Evolutionary conservation across 2,888 invertebrate species (phyloP), one percentile per base, ranked within the genome.

Genomic region (Phragmatobia fuliginosa): DNA sequence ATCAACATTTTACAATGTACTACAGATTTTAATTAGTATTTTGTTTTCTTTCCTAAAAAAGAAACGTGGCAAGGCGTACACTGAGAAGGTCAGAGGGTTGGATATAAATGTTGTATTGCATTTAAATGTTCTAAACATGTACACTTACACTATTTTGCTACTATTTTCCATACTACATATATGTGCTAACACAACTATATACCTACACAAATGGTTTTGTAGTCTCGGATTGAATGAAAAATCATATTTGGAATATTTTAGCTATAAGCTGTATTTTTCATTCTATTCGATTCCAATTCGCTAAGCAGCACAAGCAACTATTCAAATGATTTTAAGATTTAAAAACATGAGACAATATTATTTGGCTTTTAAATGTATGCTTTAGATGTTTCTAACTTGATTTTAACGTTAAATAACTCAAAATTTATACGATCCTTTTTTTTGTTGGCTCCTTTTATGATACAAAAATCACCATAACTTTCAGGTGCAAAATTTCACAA

Each of bases 21-120:
- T 41, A 67, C 60, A 64, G 32, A 63, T 74, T 75, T 73, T 77
- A 80, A 84, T 77, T 66, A 68, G 68, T 63, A 62, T 80, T 91
- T 90, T 91, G 89, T 90, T 92, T 94, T 92, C n/a, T 94, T 95
- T 93, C 94, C 62, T 94, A 94, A 93, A 95, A 94, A 96, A 96
- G 96, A 96, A 96, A 95, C 96, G 96, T 92, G 96, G 96, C 93
- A 97, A 97, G 95, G 96, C 97, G 93, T 97, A 97, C 95, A 96
- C 96, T 90, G 96, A 97, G 96, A 97, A 97, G 97, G 97, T 97
- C 96, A 97, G 97, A 91, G 87, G 90, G 88, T 79, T 93, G 88
- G 88, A 90, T 87, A 85, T 94, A 86, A 86, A 93, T 94, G 91
- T 93, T 93, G 88, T 89, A 83, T 87, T 85, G 86, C 88, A 87